Evolutionary conservation across 2,888 invertebrate genomes (phyloP).

Genomic region (Meghimatium bilineatum): DNA sequence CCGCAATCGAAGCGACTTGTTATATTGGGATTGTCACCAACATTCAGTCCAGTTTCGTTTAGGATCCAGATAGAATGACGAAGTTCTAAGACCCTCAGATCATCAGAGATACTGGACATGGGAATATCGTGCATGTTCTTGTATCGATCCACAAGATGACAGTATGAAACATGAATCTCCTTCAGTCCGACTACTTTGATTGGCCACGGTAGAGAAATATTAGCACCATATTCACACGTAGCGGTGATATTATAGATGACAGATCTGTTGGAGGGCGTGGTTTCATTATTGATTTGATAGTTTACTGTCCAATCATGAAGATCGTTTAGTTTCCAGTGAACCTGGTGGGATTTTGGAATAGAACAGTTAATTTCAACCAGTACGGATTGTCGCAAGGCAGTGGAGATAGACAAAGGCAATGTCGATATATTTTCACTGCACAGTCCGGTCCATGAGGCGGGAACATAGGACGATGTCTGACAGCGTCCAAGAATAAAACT

Average conservation of each 20-base stretch:
- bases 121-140: neutral
- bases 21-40: constrained; percentile 6
- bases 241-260: constrained; percentile 26
- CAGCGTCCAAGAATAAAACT: neutral
- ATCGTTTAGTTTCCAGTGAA: constrained; percentile 43
- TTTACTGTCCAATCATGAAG: constrained; percentile 29
- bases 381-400: neutral
- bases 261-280: constrained; percentile 22
- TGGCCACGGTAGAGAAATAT: constrained; percentile 47
- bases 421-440: neutral
- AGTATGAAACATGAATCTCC: constrained; percentile 33
- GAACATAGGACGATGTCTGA: neutral
- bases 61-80: constrained; percentile 29
- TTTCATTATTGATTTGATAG: constrained; percentile 26
- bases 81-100: constrained; percentile 35
- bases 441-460: neutral
- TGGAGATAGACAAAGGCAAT: neutral
- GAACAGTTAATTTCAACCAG: neutral
- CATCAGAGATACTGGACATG: neutral
- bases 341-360: neutral
- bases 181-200: constrained; percentile 34
- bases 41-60: neutral
- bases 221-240: constrained; percentile 33
- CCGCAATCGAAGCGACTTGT: constrained; percentile 44
- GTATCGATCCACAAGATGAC: constrained; percentile 36